These are phyloP conservation scores for Indicator maculatus DNA, from an alignment of 2,113 vertebrate species.

Conservation along the genomic window DNA sequence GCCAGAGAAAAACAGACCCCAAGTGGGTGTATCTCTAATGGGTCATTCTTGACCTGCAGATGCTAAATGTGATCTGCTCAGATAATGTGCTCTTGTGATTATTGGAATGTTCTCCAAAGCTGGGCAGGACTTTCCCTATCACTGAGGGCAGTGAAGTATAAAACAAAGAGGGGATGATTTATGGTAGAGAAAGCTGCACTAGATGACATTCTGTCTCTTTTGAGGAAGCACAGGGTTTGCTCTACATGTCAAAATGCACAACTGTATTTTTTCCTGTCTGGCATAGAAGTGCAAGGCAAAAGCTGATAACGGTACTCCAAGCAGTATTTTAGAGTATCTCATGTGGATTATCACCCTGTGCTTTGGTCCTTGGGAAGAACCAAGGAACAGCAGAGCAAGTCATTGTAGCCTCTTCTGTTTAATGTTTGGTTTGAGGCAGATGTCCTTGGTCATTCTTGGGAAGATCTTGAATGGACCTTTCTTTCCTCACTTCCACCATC, in stretches of 20 bases:
- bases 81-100: neutral
- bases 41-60: neutral
- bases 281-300: neutral
- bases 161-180: neutral
- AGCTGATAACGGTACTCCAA: neutral
- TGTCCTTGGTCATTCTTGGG: neutral
- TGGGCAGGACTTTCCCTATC: rapidly evolving
- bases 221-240: neutral
- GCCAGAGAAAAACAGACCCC: neutral
- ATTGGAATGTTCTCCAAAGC: neutral
- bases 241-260: neutral
- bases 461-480: neutral
- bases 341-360: neutral
- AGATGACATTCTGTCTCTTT: neutral
- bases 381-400: neutral
- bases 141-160: too few species aligned
- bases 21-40: neutral
- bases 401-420: neutral
- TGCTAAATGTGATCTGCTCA: neutral
- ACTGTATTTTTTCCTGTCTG: neutral
- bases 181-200: neutral
- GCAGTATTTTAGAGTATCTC: neutral
- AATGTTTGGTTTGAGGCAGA: neutral
- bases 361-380: neutral
- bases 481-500: neutral